These are phyloP conservation scores for Egretta garzetta DNA, from an alignment of 2,113 vertebrate species.

Conservation along the genomic window DNA sequence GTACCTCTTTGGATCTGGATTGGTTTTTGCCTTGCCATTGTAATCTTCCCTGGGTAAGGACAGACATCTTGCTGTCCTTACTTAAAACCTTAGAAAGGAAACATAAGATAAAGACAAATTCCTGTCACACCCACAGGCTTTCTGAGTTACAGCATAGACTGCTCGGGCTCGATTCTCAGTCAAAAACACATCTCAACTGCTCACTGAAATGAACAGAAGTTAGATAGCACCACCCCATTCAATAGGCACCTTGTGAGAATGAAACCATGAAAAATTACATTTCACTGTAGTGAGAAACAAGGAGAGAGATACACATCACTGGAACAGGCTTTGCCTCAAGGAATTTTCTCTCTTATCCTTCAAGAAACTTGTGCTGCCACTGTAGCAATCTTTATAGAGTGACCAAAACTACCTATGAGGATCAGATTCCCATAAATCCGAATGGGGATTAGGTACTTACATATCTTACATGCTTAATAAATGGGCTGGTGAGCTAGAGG, in stretches of 20 bases:
- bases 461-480: not conserved
- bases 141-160: not conserved
- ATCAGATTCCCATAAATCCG: not conserved
- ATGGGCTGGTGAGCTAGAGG: not conserved
- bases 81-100: not conserved
- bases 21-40: not conserved
- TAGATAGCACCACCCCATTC: not conserved
- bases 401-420: not conserved
- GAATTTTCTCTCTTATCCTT: not conserved
- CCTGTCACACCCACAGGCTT: not conserved
- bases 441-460: not conserved
- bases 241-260: not conserved
- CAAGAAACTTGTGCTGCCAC: not conserved
- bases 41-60: not conserved
- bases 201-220: not conserved
- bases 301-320: not conserved
- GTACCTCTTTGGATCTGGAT: not conserved
- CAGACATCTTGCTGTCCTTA: not conserved
- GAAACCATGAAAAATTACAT: not conserved
- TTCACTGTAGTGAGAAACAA: not conserved
- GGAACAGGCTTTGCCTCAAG: not conserved
- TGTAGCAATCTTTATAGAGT: not conserved
- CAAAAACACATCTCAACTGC: not conserved
- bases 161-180: not conserved
- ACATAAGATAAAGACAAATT: not conserved